Evolutionary conservation across 2,888 invertebrate species (phyloP), one percentile per base, ranked within the genome.

Genomic region (Catocala fraxini): DNA sequence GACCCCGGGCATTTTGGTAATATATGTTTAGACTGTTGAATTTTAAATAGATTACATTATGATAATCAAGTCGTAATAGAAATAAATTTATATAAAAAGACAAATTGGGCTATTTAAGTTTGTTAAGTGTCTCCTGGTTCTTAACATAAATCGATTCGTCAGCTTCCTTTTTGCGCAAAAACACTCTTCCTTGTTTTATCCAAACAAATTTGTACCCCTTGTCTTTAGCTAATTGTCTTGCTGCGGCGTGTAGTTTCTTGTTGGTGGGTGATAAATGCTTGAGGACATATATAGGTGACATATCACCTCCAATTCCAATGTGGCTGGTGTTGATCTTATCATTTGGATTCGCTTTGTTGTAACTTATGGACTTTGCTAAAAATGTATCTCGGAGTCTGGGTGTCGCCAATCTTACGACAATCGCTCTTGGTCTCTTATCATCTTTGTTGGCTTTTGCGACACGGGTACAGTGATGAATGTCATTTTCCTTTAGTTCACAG

Each of bases 261-360:
- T 63, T 58, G 0, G 11, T 12, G 0, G 60, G 54, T 34, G 64
- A 60, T 11, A 65, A 35, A 11, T 64, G 59, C 11, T 65, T 60
- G 7, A 56, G 41, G n/a, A 65, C 25, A 10, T 51, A 60, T 13
- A 60, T 54, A 6, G 56, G 56, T 25, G 43, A 4, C 12, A 51
- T 60, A 12, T 39, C 49, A 4, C 59, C 64, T 10, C 56, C 59
- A 13, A 64, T 39, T 0, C 56, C 60, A 34, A 65, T 51, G 13
- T 51, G 56, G 6, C 34, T 51, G 4, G 57, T 43, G 5, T 51
- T 45, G 0, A 51, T 34, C 11, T 65, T 65, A 12, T 65, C 54
- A 11, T 35, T 47, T 0, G 39, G 13, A 33, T 56, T 48, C 10
- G 46, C 42, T 25, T 47, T 54, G 9, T 65, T 60, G 13, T 54